phyloP scores from a whole-genome alignment of 2,888 invertebrate species.

The Metopia argyrocephala region DNA sequence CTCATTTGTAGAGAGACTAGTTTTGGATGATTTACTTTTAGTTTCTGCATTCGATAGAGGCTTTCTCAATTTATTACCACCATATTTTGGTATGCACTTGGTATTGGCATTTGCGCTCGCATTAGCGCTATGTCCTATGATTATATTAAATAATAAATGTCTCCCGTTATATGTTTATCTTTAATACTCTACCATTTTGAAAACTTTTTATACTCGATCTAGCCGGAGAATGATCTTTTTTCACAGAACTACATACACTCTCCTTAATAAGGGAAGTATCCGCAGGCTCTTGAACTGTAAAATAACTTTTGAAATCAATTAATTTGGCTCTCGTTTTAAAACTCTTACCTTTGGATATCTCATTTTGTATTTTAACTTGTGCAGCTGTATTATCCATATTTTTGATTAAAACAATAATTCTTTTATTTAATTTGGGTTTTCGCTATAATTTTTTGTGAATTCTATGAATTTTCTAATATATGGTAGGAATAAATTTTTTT shows the following conservation, averaged over 20 bases:
- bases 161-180: neutral
- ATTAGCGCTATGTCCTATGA: too few species aligned
- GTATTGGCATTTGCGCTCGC: neutral
- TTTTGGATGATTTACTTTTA: neutral
- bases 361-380: neutral
- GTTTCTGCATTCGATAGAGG: neutral
- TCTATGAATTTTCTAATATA: constrained; percentile 5
- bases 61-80: neutral
- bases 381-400: constrained; percentile 8
- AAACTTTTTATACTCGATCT: constrained; percentile 3
- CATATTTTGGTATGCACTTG: neutral
- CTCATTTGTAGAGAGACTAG: neutral
- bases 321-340: neutral
- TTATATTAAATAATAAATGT: neutral
- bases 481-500: neutral
- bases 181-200: neutral
- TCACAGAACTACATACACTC: neutral
- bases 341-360: neutral
- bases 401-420: neutral
- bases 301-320: neutral
- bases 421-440: constrained; percentile 1
- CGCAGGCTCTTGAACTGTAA: neutral
- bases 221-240: constrained; percentile 6
- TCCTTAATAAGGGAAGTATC: neutral
- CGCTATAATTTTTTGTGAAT: neutral